Percentiles rank a stretch among this genome's conserved stretches.
These are phyloP conservation scores for Netelia fuscicornis DNA, from an alignment of 2,888 invertebrate species.

Conservation along the genomic window DNA sequence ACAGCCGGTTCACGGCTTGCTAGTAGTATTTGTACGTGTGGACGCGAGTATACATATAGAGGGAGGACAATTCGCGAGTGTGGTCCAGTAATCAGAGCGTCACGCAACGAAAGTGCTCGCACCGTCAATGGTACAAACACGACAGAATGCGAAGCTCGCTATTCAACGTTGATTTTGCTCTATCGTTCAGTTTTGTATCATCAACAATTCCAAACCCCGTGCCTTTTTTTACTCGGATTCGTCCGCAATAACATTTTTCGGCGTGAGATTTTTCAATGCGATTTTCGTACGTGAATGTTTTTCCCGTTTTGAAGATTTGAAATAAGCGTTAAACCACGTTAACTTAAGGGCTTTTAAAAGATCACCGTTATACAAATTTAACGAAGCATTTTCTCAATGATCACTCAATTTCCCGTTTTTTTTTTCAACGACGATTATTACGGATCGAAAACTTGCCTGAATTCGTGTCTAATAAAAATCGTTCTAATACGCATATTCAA, in stretches of 20 bases:
- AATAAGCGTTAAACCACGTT: not conserved
- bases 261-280: not conserved
- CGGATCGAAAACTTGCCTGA: not conserved
- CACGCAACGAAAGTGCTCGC: constrained; percentile 10
- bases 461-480: too few species aligned
- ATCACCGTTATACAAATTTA: not conserved
- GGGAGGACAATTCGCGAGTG: constrained; percentile 29
- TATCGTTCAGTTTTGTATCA: constrained; percentile 40
- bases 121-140: constrained; percentile 32
- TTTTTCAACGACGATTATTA: not conserved
- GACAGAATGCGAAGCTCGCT: constrained; percentile 43
- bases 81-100: constrained; percentile 40
- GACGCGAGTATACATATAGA: not conserved
- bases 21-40: constrained; percentile 47
- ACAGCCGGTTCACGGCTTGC: constrained; percentile 61
- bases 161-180: constrained; percentile 48
- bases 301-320: not conserved
- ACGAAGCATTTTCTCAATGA: not conserved
- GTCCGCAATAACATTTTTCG: not conserved
- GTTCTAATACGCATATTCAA: too few species aligned
- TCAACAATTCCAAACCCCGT: constrained; percentile 18
- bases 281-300: not conserved
- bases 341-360: not conserved
- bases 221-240: not conserved
- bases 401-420: not conserved